Conservation (phyloP, 1,140 invertebrate species). For the Uloborus diversus region DNA sequence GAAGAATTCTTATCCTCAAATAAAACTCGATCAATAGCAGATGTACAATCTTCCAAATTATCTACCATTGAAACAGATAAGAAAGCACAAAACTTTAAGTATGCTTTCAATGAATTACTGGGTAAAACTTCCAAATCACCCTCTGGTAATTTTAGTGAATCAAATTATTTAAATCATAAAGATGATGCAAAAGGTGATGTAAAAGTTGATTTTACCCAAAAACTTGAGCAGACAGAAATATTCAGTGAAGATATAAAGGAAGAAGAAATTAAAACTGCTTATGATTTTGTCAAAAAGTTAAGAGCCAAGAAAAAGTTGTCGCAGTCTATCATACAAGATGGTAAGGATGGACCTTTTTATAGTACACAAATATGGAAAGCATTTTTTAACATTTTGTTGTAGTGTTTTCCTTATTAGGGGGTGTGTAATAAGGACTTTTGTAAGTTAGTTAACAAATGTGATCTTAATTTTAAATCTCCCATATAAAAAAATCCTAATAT, state of each 20-base stretch:
- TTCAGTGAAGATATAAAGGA: background rate
- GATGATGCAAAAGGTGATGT: background rate
- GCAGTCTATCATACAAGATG: background rate
- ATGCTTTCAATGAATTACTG: no score
- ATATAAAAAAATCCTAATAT: background rate
- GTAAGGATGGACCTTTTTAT: no score
- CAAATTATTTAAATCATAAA: background rate
- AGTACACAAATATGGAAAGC: no score
- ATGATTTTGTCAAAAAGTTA: conserved; percentile 40
- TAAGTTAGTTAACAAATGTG: background rate
- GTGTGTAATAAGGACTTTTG: background rate
- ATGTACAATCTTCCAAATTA: no score
- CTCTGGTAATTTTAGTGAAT: background rate
- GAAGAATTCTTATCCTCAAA: no score
- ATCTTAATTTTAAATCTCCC: background rate
- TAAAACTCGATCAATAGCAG: no score
- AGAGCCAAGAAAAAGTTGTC: background rate
- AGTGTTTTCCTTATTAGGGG: background rate
- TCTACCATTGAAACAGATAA: no score
- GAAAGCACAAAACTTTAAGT: no score
- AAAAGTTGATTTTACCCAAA: background rate
- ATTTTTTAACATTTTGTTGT: background rate
- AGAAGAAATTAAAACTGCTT: conserved; percentile 18
- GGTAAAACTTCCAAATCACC: background rate
- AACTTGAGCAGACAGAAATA: background rate